Conservation (phyloP, 2,888 invertebrate genomes). For the Atrina japonica region DNA sequence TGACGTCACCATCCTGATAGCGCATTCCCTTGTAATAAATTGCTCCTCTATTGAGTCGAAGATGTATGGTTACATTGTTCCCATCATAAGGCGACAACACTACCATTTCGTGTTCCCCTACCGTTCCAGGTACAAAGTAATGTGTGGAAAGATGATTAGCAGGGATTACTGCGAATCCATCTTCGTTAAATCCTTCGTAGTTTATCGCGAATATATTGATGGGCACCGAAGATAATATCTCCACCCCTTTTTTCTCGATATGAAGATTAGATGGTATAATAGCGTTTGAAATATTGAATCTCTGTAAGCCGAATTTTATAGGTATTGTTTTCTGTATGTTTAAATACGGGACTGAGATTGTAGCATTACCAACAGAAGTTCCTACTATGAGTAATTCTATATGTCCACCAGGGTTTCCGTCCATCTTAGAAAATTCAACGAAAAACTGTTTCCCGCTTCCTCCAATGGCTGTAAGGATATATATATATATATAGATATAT, state of each 20-base stretch:
- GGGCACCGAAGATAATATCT: neutral
- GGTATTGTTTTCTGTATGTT: neutral
- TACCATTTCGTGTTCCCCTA: constrained; percentile 1
- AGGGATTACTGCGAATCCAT: constrained; percentile 6
- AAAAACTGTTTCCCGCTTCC: neutral
- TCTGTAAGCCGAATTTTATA: neutral
- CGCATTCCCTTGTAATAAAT: neutral
- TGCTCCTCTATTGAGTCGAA: too few species aligned
- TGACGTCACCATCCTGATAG: neutral
- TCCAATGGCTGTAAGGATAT: neutral
- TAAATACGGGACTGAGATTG: neutral
- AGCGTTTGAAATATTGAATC: neutral
- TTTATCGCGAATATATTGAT: neutral
- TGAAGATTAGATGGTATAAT: neutral
- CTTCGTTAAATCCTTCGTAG: neutral
- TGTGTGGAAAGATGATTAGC: neutral
- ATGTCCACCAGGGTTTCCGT: constrained; percentile 7
- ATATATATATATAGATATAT: too few species aligned
- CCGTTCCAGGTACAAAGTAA: constrained; percentile 7
- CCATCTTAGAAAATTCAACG: constrained; percentile 2
- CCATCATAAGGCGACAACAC: neutral
- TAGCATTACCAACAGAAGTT: neutral
- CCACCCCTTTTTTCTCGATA: constrained; percentile 4
- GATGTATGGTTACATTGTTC: neutral
- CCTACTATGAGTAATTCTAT: constrained; percentile 1